These are phyloP conservation scores for Augochlora pura DNA, from an alignment of 1,140 invertebrate genomes.

Conservation along the genomic window DNA sequence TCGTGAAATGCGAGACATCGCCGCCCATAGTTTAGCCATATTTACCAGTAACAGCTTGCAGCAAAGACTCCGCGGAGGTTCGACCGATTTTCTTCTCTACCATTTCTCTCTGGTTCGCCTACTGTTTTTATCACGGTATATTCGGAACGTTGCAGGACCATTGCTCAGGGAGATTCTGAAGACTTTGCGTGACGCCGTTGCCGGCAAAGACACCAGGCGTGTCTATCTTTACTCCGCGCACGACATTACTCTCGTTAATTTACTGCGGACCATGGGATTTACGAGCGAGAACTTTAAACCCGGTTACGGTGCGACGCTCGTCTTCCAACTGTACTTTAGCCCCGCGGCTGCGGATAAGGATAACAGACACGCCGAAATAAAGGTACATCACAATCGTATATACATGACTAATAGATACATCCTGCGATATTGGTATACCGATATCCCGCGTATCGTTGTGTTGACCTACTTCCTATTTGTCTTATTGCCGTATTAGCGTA, in stretches of 20 bases:
- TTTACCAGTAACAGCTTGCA: slow-evolving; percentile 86
- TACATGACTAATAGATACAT: too few species aligned
- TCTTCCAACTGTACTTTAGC: slow-evolving; percentile 81
- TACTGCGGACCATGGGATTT: slow-evolving; percentile 85
- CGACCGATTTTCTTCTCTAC: not conserved
- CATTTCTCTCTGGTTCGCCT: not conserved
- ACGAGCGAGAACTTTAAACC: slow-evolving; percentile 83
- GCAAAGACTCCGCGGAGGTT: slow-evolving; percentile 87
- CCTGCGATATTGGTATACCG: too few species aligned
- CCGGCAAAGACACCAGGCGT: slow-evolving; percentile 74
- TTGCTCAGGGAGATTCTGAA: slow-evolving; percentile 76
- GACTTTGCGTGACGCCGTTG: slow-evolving; percentile 69
- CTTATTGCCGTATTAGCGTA: too few species aligned
- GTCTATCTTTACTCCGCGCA: slow-evolving; percentile 86
- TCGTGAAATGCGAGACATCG: slow-evolving; percentile 84
- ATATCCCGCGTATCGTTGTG: too few species aligned
- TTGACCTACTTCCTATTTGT: too few species aligned
- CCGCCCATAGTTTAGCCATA: slow-evolving; percentile 85
- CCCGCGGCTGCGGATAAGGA: slow-evolving; percentile 36
- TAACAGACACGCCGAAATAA: slow-evolving; percentile 69
- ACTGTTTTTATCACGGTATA: too few species aligned
- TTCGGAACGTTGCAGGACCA: slow-evolving; percentile 66
- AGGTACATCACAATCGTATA: slow-evolving; percentile 59
- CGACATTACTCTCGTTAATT: slow-evolving; percentile 87
- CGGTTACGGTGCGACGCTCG: slow-evolving; percentile 85